phyloP scores from a whole-genome alignment of 2,797 vertebrate species.

The Zenarchopterus dispar region DNA sequence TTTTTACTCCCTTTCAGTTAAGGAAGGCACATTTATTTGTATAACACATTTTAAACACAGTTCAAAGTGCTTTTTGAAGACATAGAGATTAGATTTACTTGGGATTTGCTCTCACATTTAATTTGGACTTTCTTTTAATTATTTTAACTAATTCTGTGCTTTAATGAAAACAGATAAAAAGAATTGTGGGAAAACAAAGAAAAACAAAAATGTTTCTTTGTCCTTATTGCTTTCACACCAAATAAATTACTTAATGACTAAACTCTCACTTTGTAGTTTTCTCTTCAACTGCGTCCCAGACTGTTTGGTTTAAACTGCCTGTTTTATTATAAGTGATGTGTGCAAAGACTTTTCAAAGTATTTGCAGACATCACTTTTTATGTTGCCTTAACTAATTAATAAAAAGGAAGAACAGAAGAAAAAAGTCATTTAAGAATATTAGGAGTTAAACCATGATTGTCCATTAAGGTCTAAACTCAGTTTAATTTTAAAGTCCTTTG shows the following conservation, averaged over 20 bases:
- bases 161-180: neutral
- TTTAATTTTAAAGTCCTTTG: too few species aligned
- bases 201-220: neutral
- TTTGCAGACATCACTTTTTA: too few species aligned
- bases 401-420: neutral
- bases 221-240: too few species aligned
- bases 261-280: conserved; percentile 39
- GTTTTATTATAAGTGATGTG: neutral
- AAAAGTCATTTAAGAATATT: neutral
- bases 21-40: too few species aligned
- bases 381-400: too few species aligned
- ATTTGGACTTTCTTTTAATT: neutral
- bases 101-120: neutral
- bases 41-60: too few species aligned
- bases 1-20: too few species aligned
- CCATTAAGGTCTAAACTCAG: too few species aligned
- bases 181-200: neutral
- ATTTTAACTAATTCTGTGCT: neutral
- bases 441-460: too few species aligned
- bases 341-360: too few species aligned
- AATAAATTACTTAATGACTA: conserved; percentile 5
- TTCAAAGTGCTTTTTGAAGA: too few species aligned
- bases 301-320: neutral
- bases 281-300: conserved; percentile 42
- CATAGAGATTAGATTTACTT: too few species aligned